These are phyloP conservation scores for Lasioglossum zephyrum DNA, from an alignment of 2,888 invertebrate species.

Conservation along the genomic window DNA sequence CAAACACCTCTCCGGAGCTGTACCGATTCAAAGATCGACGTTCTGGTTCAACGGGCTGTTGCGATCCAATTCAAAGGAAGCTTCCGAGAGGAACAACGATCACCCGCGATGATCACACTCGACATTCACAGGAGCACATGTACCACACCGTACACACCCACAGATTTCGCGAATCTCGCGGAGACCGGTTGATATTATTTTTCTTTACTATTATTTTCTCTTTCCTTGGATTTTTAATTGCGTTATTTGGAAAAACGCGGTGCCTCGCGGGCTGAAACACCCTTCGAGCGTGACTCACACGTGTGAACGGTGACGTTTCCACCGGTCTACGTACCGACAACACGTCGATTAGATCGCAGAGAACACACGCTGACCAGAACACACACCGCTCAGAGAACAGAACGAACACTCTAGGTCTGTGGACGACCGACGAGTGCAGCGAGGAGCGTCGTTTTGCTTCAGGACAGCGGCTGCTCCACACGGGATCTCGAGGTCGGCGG, in stretches of 20 bases:
- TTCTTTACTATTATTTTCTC: not conserved
- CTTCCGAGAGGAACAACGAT: conserved; percentile 17
- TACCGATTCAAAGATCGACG: not conserved
- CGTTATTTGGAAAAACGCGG: not conserved
- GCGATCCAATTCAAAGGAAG: conserved; percentile 24
- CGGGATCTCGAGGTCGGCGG: conserved; percentile 64
- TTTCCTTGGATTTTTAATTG: not conserved
- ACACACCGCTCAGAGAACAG: conserved; percentile 53
- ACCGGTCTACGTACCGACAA: conserved; percentile 63
- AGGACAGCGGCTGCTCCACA: conserved; percentile 67
- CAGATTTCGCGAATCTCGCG: conserved; percentile 49
- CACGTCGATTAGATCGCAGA: conserved; percentile 59
- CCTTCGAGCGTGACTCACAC: conserved; percentile 26
- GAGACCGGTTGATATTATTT: not conserved
- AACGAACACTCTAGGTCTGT: conserved; percentile 68
- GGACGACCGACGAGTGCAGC: conserved; percentile 67
- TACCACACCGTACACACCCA: conserved; percentile 41
- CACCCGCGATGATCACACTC: conserved; percentile 46
- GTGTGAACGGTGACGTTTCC: conserved; percentile 7
- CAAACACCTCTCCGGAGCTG: not conserved
- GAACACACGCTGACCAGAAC: conserved; percentile 66
- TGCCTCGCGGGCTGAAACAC: not conserved
- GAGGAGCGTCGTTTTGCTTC: conserved; percentile 69
- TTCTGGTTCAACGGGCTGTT: conserved; percentile 17
- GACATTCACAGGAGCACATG: conserved; percentile 38